Conservation (phyloP, 1,140 invertebrate species). For the Drosophila ficusphila region DNA sequence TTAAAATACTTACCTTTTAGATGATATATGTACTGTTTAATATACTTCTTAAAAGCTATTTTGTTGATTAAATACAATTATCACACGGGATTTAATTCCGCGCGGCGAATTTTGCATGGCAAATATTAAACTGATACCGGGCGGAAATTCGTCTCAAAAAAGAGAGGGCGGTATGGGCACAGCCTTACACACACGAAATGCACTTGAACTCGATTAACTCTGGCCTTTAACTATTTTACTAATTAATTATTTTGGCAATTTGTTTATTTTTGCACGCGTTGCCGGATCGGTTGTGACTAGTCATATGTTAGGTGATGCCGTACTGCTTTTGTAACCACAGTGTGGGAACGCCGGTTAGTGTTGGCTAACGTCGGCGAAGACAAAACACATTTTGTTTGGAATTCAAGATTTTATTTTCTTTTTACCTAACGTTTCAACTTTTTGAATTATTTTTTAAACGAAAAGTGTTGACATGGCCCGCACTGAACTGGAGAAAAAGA, state of each 20-base stretch:
- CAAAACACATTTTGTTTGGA: slow-evolving; percentile 14
- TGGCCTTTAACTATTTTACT: neutral
- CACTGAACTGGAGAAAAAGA: slow-evolving; percentile 60
- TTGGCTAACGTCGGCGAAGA: neutral
- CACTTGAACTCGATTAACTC: neutral
- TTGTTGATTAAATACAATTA: slow-evolving; percentile 14
- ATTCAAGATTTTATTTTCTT: neutral
- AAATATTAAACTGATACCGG: neutral
- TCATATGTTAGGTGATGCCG: neutral
- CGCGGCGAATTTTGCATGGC: slow-evolving; percentile 7
- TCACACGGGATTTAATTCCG: slow-evolving; percentile 20
- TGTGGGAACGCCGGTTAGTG: neutral
- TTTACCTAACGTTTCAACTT: neutral
- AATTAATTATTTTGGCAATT: slow-evolving; percentile 6
- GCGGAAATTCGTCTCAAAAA: neutral
- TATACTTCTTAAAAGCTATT: neutral
- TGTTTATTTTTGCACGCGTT: slow-evolving; percentile 4
- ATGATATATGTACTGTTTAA: too few relatives aligned
- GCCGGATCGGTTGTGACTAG: neutral
- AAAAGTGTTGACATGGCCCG: slow-evolving; percentile 54
- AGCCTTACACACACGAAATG: slow-evolving; percentile 2
- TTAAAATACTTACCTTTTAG: slow-evolving; percentile 19
- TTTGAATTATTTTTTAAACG: neutral
- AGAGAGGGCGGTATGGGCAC: neutral
- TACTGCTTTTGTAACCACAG: neutral